Percentiles rank a stretch among this genome's conserved stretches.
Conservation (phyloP, 2,797 vertebrate species). For the Enteromius thamalakanensis region DNA sequence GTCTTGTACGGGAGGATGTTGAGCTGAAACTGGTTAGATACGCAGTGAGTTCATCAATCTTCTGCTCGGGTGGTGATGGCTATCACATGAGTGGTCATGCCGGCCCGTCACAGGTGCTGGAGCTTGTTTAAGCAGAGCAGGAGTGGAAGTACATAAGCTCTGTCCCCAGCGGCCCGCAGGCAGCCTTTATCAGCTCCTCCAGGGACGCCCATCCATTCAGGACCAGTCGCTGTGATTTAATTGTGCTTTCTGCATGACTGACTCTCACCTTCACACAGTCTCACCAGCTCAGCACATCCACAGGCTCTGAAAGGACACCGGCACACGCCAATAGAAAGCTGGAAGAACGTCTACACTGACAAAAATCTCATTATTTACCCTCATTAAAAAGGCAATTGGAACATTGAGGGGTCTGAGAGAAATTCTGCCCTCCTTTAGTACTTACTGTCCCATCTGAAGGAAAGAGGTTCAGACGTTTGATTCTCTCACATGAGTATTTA, state of each 20-base stretch:
- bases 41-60: not conserved
- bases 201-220: constrained; percentile 55
- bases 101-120: not conserved
- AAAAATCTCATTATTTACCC: constrained; percentile 40
- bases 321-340: constrained; percentile 31
- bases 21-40: not conserved
- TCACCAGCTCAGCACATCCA: constrained; percentile 55
- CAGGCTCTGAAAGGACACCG: constrained; percentile 1
- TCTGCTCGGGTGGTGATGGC: not conserved
- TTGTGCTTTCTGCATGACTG: constrained; percentile 79
- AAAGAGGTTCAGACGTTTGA: constrained; percentile 11
- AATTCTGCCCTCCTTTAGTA: constrained; percentile 20
- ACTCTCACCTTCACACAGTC: constrained; percentile 73
- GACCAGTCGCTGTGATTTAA: constrained; percentile 71
- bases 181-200: constrained; percentile 60
- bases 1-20: not conserved
- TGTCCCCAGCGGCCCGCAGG: constrained; percentile 30
- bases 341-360: not conserved
- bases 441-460: constrained; percentile 8
- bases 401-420: constrained; percentile 10
- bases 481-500: not conserved
- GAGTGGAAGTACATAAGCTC: constrained; percentile 27
- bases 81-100: not conserved
- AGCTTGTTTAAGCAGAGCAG: not conserved
- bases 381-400: constrained; percentile 38